These are phyloP conservation scores for Cephus pulcher DNA, from an alignment of 2,888 invertebrate genomes.

Conservation along the genomic window DNA sequence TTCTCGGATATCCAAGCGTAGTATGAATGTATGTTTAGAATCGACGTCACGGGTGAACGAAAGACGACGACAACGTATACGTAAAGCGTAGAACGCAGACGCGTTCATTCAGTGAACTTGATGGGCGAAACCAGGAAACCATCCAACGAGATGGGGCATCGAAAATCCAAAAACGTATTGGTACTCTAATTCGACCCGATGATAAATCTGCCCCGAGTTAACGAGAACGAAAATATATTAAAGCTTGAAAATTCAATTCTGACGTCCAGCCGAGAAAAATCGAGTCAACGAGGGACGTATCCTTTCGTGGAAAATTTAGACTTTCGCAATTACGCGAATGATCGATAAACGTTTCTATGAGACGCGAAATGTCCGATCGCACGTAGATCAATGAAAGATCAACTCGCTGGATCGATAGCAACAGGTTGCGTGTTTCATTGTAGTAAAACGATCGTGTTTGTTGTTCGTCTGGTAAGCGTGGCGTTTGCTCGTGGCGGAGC, in stretches of 20 bases:
- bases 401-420: not conserved
- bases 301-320: not conserved
- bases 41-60: not conserved
- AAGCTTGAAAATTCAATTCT: not conserved
- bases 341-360: not conserved
- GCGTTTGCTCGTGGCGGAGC: not conserved
- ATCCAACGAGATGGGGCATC: not conserved
- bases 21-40: not conserved
- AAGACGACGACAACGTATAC: not conserved
- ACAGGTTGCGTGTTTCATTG: not conserved
- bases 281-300: not conserved
- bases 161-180: not conserved
- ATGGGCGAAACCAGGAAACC: not conserved
- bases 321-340: not conserved
- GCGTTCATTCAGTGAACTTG: not conserved
- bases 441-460: constrained; percentile 6
- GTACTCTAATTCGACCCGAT: not conserved
- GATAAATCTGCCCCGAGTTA: not conserved
- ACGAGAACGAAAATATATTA: not conserved
- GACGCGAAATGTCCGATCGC: not conserved
- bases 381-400: not conserved
- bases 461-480: not conserved
- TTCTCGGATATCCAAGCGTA: not conserved
- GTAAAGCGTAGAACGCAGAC: not conserved
- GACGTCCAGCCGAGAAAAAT: not conserved